Evolutionary conservation across 2,113 vertebrate genomes (phyloP), one percentile per base, ranked within the genome.

Genomic region (Eptatretus burgeri): DNA sequence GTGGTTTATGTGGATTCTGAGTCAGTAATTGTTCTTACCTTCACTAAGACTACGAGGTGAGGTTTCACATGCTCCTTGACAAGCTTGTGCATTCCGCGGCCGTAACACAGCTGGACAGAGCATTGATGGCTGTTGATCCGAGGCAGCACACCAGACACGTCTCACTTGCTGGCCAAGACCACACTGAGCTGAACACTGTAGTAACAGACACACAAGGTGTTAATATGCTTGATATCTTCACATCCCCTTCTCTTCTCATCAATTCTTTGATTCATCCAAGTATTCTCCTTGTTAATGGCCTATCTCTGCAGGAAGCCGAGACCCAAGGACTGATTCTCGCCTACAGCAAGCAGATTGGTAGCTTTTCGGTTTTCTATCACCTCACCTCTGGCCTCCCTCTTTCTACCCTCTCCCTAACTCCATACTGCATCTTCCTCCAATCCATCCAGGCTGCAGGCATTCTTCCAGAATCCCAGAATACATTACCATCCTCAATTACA

Each of bases 31-130:
- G 50, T 10, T 75, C 80, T 79, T 72, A 94, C 91, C 91, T 74
- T 96, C 91, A 49, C 80, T 77, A 51, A 75, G 85, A 68, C 83
- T 75, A 75, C 84, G 79, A 49, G 88, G 91, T 56, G 78, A 80
- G 71, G 80, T 80, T 64, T 93, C 87, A 72, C 91, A 96, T 80
- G 84, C 91, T 74, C 88, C 95, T 75, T 96, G 86, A 69, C 91
- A 95, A 74, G 93, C 88, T 72, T 95, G 91, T 82, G 89, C 84
- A 66, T 74, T 81, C 66, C 78, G 71, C 67, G 87, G 91, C 17
- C 81, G 80, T 64, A 77, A 73, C 51, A 78, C 70, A 71, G 94
- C 85, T 27, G 77, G 66, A 68, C 91, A 96, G 49, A 94, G 85
- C 2, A 65, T 76, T n/a, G 87, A 93, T 13, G 77, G 78, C 75